These are phyloP conservation scores for Apotomis capreana DNA, from an alignment of 2,888 invertebrate genomes.

Conservation along the genomic window DNA sequence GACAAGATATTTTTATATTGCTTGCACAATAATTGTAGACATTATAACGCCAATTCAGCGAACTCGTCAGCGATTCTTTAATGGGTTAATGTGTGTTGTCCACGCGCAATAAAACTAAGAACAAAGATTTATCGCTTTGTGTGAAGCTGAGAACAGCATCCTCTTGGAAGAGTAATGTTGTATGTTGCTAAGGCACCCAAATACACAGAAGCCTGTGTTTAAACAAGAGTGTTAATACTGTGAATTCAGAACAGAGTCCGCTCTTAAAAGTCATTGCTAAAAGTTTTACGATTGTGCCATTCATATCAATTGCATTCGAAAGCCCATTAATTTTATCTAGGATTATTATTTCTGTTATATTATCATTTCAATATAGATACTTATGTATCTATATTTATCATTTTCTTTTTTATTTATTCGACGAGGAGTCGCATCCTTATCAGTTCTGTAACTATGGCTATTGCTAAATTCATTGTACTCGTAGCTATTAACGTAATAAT, in stretches of 20 bases:
- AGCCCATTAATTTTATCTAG: background rate
- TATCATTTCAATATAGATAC: background rate
- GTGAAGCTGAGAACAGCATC: conserved; percentile 37
- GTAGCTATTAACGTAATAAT: conserved; percentile 6
- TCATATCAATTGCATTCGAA: conserved; percentile 8
- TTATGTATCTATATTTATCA: background rate
- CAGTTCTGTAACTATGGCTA: background rate
- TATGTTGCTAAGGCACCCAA: background rate
- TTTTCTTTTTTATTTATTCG: background rate
- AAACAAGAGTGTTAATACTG: background rate
- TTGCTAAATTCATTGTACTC: conserved; percentile 6
- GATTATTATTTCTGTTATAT: background rate
- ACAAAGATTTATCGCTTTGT: conserved; percentile 38
- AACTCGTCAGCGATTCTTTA: conserved; percentile 41
- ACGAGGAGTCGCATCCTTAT: background rate
- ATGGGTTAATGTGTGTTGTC: conserved; percentile 46
- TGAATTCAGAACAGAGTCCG: conserved; percentile 14
- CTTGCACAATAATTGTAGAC: conserved; percentile 34
- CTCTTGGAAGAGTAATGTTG: background rate
- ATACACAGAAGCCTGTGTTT: background rate
- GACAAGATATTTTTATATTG: conserved; percentile 1
- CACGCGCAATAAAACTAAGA: conserved; percentile 42
- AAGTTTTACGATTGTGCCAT: conserved; percentile 35
- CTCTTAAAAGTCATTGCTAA: conserved; percentile 35
- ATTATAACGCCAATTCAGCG: conserved; percentile 42